Percentiles rank a stretch among this genome's conserved stretches.
Conservation (phyloP, 2,888 invertebrate genomes). For the Bruchidius siliquastri region DNA sequence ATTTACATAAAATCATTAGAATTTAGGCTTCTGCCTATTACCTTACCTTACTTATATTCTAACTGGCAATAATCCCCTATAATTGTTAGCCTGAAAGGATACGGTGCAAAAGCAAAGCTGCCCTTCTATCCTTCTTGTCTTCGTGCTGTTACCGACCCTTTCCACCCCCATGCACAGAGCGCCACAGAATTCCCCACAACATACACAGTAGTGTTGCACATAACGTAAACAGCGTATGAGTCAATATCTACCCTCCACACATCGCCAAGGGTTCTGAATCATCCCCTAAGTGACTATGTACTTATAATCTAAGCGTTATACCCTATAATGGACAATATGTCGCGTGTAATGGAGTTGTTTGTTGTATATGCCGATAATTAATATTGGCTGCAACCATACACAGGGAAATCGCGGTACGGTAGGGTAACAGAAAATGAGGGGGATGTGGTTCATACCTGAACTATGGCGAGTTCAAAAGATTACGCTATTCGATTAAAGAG, state of each 20-base stretch:
- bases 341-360: not conserved
- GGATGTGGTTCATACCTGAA: no score
- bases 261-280: constrained; percentile 4
- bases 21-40: no score
- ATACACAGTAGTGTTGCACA: not conserved
- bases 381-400: not conserved
- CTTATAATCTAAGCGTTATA: not conserved
- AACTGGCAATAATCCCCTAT: no score
- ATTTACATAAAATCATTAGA: no score
- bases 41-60: no score
- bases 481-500: no score
- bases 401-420: not conserved
- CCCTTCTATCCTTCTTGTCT: not conserved
- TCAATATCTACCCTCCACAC: not conserved
- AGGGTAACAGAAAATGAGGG: not conserved
- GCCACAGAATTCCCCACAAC: not conserved
- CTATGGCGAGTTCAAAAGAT: no score
- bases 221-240: not conserved
- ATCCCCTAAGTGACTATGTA: constrained; percentile 4
- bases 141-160: not conserved
- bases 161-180: not conserved
- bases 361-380: not conserved
- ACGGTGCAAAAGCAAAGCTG: not conserved
- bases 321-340: constrained; percentile 5
- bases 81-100: no score